phyloP scores from a whole-genome alignment of 2,888 invertebrate genomes.

The Emmelina monodactyla region DNA sequence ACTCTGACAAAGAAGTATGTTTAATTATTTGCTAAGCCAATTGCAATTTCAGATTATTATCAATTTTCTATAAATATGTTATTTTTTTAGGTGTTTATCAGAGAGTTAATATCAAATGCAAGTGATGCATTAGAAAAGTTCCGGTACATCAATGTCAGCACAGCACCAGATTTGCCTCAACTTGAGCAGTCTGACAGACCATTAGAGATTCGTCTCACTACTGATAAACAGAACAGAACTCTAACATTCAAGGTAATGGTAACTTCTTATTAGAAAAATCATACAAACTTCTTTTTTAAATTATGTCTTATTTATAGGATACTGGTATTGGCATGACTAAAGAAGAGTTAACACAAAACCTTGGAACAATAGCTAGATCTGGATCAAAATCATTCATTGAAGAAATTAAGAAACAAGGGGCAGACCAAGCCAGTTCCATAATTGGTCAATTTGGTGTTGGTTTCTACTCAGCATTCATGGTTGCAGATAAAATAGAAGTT shows the following conservation, averaged over 20 bases:
- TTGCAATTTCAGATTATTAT: background rate
- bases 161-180: slow-evolving; percentile 53
- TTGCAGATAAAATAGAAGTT: slow-evolving; percentile 93
- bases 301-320: slow-evolving; percentile 67
- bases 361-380: slow-evolving; percentile 95
- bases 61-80: background rate
- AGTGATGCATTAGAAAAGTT: slow-evolving; percentile 97
- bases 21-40: background rate
- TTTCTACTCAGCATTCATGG: slow-evolving; percentile 98
- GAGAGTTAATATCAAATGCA: slow-evolving; percentile 95
- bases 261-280: slow-evolving; percentile 11
- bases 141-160: slow-evolving; percentile 75
- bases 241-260: slow-evolving; percentile 86
- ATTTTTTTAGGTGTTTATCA: slow-evolving; percentile 81
- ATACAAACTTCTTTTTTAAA: background rate
- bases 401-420: slow-evolving; percentile 75
- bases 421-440: slow-evolving; percentile 73
- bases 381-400: slow-evolving; percentile 95
- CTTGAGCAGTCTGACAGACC: slow-evolving; percentile 69
- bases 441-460: slow-evolving; percentile 99
- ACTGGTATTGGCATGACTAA: slow-evolving; percentile 95
- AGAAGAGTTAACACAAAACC: slow-evolving; percentile 87
- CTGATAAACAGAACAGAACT: slow-evolving; percentile 85
- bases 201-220: slow-evolving; percentile 87
- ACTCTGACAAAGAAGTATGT: slow-evolving; percentile 93